Evolutionary conservation across 2,888 invertebrate species (phyloP).

Genomic region (Stenotaenia linearis): DNA sequence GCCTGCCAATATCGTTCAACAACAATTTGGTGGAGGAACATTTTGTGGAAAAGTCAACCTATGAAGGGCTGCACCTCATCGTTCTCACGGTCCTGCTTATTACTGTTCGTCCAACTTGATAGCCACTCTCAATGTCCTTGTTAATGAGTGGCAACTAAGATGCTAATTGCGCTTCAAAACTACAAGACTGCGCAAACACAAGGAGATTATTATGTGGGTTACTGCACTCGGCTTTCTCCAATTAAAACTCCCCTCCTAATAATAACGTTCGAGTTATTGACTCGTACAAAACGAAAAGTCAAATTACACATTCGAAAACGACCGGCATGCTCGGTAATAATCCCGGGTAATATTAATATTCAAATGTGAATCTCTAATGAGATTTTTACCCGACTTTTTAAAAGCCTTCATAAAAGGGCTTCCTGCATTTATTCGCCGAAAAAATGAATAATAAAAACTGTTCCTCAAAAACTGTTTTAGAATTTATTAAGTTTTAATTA

Average conservation of each 20-base stretch:
- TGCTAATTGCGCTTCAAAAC: conserved; percentile 5
- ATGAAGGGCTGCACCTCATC: conserved; percentile 17
- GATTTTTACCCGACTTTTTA: neutral
- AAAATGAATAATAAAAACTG: neutral
- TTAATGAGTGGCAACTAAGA: conserved; percentile 24
- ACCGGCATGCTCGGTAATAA: neutral
- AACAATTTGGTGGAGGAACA: neutral
- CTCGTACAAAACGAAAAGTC: neutral
- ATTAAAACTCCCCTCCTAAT: neutral
- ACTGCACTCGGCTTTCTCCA: conserved; percentile 2
- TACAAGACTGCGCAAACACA: neutral
- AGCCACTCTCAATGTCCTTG: neutral
- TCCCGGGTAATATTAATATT: neutral
- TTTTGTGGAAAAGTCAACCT: neutral
- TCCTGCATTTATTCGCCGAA: neutral
- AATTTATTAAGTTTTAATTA: too few species aligned
- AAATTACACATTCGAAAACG: neutral
- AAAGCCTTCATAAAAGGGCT: neutral
- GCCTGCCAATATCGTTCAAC: conserved; percentile 7
- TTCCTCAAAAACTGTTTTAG: too few species aligned
- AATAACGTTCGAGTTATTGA: neutral
- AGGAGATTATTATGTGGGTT: conserved; percentile 20
- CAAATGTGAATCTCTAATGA: neutral
- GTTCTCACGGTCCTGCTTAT: neutral
- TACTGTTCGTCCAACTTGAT: conserved; percentile 13